Base-by-base conservation (phyloP, 2,888 invertebrate species). In the Sphaerophoria taeniata region DNA sequence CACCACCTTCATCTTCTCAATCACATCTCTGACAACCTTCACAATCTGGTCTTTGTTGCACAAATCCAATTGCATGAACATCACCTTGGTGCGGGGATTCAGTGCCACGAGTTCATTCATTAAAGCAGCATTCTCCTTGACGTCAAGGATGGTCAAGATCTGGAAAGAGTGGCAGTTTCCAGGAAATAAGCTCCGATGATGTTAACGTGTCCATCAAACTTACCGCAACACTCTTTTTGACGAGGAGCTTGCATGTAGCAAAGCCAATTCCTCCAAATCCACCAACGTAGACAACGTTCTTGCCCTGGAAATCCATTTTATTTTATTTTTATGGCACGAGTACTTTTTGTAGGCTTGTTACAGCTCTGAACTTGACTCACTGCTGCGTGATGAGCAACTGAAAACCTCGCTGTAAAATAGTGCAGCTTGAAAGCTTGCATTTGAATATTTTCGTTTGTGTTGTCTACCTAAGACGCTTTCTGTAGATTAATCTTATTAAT, bases 231-330 rank as follows among this genome's bases (percentile, higher is more conserved):
- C 77, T 75, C 49, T 77, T 87, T 14, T 76, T 67, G 7, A 88
- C 69, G 39, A 88, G 71, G 14, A 78, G 39, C 39, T 87, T 88
- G 60, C 87, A 87, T 9, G 79, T 87, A 24, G 77, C 78, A 43
- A 87, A 87, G 31, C 87, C 87, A 39, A 88, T 88, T 49, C 88
- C 88, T 14, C 88, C 87, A 39, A 87, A 83, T 58, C 87, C 88
- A 6, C 88, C 88, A 33, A 87, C 81, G 33, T 87, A 76, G 39
- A 87, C 80, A 0, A 87, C 87, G 34, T 88, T 87, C 53, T 88
- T 88, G 16, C 81, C 87, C 12, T 70, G 55, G 9, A 87, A 86
- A 65, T 87, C 34, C 87, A 88, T 87, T 65, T 6, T 53, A 12
- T 33, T 51, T 24, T 55, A 14, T n/a, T 51, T 33, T 33, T 7